Conservation (phyloP, 2,113 vertebrate species). For the Callopanchax toddi region DNA sequence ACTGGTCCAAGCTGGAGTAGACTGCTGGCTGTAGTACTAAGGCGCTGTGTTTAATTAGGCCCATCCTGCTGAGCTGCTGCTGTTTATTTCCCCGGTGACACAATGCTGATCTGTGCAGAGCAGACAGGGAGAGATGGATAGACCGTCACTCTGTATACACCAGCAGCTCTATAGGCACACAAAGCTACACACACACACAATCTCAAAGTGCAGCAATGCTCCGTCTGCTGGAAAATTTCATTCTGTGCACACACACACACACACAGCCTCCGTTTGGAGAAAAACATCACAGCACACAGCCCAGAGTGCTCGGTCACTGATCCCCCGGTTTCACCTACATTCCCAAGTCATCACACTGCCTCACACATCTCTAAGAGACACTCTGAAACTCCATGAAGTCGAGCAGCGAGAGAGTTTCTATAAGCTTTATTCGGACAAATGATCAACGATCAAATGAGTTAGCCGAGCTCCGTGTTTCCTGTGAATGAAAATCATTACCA, state of each 20-base stretch:
- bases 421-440: conserved; percentile 8
- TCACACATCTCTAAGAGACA: conserved; percentile 12
- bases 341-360: conserved; percentile 16
- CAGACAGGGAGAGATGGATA: conserved; percentile 40
- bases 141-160: conserved; percentile 55
- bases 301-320: conserved; percentile 26
- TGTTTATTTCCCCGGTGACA: conserved; percentile 78
- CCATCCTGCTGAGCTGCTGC: conserved; percentile 73
- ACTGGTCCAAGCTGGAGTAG: conserved; percentile 57
- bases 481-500: neutral
- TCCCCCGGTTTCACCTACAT: conserved; percentile 20
- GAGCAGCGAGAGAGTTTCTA: conserved; percentile 2
- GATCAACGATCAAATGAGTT: conserved; percentile 19
- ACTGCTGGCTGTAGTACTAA: conserved; percentile 56
- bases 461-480: conserved; percentile 6
- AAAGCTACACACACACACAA: conserved; percentile 7
- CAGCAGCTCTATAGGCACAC: conserved; percentile 13
- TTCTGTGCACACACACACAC: conserved; percentile 31
- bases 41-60: conserved; percentile 76
- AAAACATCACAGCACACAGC: conserved; percentile 20
- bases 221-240: conserved; percentile 11
- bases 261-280: conserved; percentile 30
- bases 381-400: conserved; percentile 3
- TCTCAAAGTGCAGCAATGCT: neutral
- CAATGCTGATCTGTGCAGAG: conserved; percentile 63